Base-by-base conservation (phyloP, 2,113 vertebrate species). In the Myxocyprinus asiaticus region DNA sequence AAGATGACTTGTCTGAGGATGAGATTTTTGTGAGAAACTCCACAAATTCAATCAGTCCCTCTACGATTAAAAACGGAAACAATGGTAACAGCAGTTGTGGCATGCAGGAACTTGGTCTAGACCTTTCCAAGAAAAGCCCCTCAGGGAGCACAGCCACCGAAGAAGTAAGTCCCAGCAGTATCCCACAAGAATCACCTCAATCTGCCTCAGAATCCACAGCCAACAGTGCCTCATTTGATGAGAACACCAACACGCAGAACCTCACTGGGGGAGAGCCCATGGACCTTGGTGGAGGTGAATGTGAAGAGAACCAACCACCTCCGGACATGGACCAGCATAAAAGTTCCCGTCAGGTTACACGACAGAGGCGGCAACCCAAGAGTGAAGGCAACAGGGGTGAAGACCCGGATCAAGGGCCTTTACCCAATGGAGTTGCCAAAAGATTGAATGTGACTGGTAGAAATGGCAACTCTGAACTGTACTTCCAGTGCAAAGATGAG, bases 81-180 rank as follows among this genome's bases (percentile, higher is more conserved):
- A 84, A 90, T 33, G 22, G 22, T 33, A 33, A 33, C 64, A 92
- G 89, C 9, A 92, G 91, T 78, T 83, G 74, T 43, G 84, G 77
- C 50, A 91, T 90, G 0, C 92, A 91, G 0, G 95, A 95, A 76
- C 95, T 94, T 86, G 95, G 95, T 82, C 88, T 96, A 0, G 95
- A 96, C 80, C 85, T 96, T 78, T 96, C 95, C 81, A 96, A 96
- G 86, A 96, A 96, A 88, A 96, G 95, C 81, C 95, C 95, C 0
- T 92, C 94, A 0, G 87, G 94, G 70, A 93, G 94, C 15, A 83
- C 86, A 0, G 92, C 91, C 67, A 94, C 92, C 0, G 93, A 95
- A 1, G 95, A 96, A 45, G 91, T 92, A 67, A 93, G 91, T 86
- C 93, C 94, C 82, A 92, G 92, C 0, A 95, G 95, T 88, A 93